Evolutionary conservation across 2,113 vertebrate species (phyloP), one percentile per base, ranked within the genome.

Genomic region (Microcebus tavaratra): DNA sequence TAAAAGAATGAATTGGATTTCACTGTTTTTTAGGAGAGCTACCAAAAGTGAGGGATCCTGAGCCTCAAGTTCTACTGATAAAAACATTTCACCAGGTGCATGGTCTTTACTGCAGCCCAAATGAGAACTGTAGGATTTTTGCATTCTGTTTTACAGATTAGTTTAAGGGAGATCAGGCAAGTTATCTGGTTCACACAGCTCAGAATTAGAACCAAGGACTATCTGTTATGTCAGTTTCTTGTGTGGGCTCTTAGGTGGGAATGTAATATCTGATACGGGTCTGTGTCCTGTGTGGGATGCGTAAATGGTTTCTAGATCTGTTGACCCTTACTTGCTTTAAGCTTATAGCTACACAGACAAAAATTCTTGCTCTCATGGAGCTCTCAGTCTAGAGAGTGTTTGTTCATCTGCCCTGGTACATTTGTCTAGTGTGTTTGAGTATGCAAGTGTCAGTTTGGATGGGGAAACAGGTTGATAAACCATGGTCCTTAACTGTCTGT

Each of bases 401-500:
- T 15, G 0, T 59, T 27, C 59, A 27, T 61, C 13, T 65, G 2
- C n/a, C 42, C 42, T 14, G 6, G 9, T 27, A 27, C 23, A 4
- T 5, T 53, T 10, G n/a, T 23, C 39, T 31, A 20, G 31, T 29
- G 65, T 31, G 53, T 59, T 21, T 48, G 67, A 34, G 55, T 57
- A 11, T 7, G 25, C 57, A 36, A 0, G 10, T 21, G 15, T 0
- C 1, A 14, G 4, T 48, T 13, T 14, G 34, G 7, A 25, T 36
- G n/a, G 27, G 42, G 36, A 50, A 79, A 14, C 23, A 13, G 65
- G 8, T n/a, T 55, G 39, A 6, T 29, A 42, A 21, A 17, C 48
- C 6, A 0, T 14, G 6, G 31, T 29, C 61, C 25, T 72, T 55
- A 6, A 9, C 63, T 50, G 55, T 75, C 39, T 55, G 5, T 67